These are phyloP conservation scores for Hucho hucho DNA, from an alignment of 2,113 vertebrate species.

Conservation along the genomic window DNA sequence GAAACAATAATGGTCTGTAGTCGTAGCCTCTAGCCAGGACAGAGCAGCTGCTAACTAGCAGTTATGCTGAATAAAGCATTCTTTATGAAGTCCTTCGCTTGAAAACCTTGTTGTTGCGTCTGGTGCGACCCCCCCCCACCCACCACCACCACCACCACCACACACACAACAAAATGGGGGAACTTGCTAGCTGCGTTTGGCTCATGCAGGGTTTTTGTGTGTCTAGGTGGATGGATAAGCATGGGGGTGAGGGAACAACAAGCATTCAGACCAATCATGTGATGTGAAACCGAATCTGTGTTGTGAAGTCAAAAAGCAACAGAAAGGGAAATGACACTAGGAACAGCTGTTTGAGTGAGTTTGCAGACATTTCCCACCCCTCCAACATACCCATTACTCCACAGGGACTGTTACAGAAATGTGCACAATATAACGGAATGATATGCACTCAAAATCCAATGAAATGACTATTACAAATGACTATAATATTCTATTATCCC, in stretches of 20 bases:
- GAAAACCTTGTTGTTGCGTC: conserved; percentile 31
- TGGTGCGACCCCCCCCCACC: background rate
- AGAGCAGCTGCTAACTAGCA: conserved; percentile 9
- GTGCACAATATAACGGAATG: too few species aligned
- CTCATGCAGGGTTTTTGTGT: conserved; percentile 29
- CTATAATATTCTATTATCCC: background rate
- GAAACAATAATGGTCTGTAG: conserved; percentile 40
- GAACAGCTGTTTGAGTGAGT: background rate
- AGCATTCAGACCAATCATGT: conserved; percentile 34
- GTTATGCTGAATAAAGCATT: conserved; percentile 52
- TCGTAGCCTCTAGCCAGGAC: background rate
- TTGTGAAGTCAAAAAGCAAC: conserved; percentile 12
- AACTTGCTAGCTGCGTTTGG: conserved; percentile 52
- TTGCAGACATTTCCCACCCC: background rate
- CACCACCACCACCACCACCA: too few species aligned
- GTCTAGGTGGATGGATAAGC: background rate
- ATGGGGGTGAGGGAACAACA: conserved; percentile 24
- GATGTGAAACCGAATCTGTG: background rate
- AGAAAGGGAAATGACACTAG: background rate
- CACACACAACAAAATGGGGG: conserved; percentile 39
- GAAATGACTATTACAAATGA: too few species aligned
- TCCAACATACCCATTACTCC: background rate
- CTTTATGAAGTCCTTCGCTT: conserved; percentile 33
- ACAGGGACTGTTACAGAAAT: background rate
- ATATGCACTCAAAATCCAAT: too few species aligned